Evolutionary conservation across 2,113 vertebrate species (phyloP).

Genomic region (Dicrurus megarhynchus): DNA sequence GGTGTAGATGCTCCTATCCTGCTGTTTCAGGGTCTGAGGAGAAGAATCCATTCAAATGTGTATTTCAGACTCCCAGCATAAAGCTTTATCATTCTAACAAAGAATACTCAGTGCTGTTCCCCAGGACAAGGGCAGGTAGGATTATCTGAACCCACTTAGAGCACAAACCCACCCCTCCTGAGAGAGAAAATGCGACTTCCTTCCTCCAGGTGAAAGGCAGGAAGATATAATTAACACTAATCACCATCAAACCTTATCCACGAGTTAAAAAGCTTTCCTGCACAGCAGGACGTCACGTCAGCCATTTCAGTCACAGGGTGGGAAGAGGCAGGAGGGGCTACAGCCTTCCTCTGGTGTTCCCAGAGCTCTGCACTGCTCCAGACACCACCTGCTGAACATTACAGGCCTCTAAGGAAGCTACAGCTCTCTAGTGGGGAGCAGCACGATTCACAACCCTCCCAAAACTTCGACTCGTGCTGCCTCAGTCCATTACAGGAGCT

Average conservation of each 20-base stretch:
- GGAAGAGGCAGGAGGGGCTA: neutral
- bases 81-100: neutral
- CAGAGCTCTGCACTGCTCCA: neutral
- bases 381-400: rapidly evolving
- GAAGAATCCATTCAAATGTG: neutral
- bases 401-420: rapidly evolving
- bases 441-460: neutral
- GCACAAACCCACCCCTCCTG: neutral
- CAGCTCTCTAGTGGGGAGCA: neutral
- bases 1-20: neutral
- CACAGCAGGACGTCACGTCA: neutral
- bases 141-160: neutral
- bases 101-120: neutral
- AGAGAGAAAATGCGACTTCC: neutral
- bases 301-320: neutral
- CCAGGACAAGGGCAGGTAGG: neutral
- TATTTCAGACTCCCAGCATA: neutral
- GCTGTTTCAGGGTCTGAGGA: neutral
- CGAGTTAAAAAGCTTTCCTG: neutral
- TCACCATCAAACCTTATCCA: neutral
- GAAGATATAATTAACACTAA: neutral
- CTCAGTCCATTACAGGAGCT: neutral
- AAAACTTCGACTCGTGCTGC: rapidly evolving
- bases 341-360: neutral
- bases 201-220: neutral